Evolutionary conservation across 2,797 vertebrate species (phyloP).

Genomic region (Mormyrus hasselquistii): DNA sequence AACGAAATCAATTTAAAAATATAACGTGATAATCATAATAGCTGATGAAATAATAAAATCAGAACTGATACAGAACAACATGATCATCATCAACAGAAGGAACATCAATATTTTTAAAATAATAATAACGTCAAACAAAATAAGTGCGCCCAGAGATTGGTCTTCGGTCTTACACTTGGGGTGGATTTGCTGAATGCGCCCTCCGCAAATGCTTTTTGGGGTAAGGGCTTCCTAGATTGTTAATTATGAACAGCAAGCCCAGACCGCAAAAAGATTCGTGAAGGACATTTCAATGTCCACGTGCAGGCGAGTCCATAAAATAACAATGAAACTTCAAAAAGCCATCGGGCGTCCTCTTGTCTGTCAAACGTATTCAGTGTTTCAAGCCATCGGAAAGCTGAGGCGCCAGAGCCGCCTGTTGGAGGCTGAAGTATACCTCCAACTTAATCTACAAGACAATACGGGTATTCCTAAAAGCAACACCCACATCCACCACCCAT

Average conservation of each 20-base stretch:
- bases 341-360: conserved; percentile 42
- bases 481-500: conserved; percentile 49
- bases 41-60: neutral
- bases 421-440: conserved; percentile 50
- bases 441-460: conserved; percentile 43
- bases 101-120: neutral
- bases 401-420: conserved; percentile 43
- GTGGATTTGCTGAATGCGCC: conserved; percentile 72
- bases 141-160: conserved; percentile 52
- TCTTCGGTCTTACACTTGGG: conserved; percentile 42
- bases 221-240: conserved; percentile 99
- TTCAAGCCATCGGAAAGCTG: conserved; percentile 57
- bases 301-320: conserved; percentile 37
- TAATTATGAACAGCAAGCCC: conserved; percentile 98
- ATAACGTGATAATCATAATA: conserved; percentile 25
- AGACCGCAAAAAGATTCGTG: conserved; percentile 99
- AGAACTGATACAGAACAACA: neutral
- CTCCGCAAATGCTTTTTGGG: conserved; percentile 99
- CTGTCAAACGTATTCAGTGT: conserved; percentile 51
- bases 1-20: neutral
- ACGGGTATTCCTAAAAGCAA: conserved; percentile 42
- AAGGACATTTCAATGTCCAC: conserved; percentile 67
- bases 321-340: conserved; percentile 34
- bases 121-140: conserved; percentile 22
- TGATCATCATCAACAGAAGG: neutral